phyloP scores from a whole-genome alignment of 2,113 vertebrate genomes.

The Zingel zingel region DNA sequence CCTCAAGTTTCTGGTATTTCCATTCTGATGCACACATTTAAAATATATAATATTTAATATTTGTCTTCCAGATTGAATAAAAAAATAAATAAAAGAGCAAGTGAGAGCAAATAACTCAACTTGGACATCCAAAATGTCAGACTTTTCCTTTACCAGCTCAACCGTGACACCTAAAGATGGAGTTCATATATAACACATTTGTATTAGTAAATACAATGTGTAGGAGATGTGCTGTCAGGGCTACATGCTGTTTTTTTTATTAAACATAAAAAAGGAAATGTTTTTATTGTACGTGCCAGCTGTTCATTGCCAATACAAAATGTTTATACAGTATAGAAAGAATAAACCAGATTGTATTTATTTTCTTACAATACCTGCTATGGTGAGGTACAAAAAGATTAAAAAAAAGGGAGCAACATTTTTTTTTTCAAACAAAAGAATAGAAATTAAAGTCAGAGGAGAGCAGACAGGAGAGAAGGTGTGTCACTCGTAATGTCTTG shows the following conservation, averaged over 20 bases:
- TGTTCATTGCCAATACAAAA: neutral
- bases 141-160: neutral
- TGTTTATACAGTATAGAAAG: neutral
- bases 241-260: neutral
- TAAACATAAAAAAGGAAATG: neutral
- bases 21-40: neutral
- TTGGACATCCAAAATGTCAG: neutral
- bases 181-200: neutral
- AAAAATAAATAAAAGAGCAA: too few relatives aligned
- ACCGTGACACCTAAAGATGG: neutral
- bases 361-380: neutral
- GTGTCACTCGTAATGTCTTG: slow-evolving; percentile 57
- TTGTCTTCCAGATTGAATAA: neutral
- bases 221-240: neutral
- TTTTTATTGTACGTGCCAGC: neutral
- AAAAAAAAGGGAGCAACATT: neutral
- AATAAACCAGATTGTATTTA: too few relatives aligned
- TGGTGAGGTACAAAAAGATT: neutral
- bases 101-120: neutral
- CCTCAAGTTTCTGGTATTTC: neutral
- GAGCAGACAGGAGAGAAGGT: slow-evolving; percentile 10
- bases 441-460: neutral
- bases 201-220: neutral
- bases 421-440: neutral
- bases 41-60: neutral